Evolutionary conservation across 2,113 vertebrate species (phyloP), one percentile per base, ranked within the genome.

Genomic region (human (Homo sapiens)): DNA sequence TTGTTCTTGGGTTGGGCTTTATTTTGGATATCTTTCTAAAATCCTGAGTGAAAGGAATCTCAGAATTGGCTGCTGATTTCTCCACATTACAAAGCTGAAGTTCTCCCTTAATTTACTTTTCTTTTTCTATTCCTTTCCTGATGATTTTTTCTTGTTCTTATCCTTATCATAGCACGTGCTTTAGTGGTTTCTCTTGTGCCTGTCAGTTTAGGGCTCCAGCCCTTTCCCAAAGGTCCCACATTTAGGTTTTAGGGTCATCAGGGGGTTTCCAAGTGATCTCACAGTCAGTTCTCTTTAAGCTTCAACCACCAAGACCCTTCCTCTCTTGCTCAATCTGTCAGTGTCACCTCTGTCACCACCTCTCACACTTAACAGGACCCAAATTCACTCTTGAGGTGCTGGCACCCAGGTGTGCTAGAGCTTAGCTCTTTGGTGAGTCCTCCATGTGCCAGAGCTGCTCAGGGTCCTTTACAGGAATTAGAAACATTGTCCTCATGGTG

Each of bases 21-120:
- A 40, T 83, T 95, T 93, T 82, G 9, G n/a, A 23, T 83, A n/a
- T 73, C 27, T 89, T 89, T 95, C 48, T 89, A 45, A 86, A 64
- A 35, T 78, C 17, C 25, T n/a, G 5, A 93, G 13, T n/a, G 18
- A 91, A 78, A 38, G n/a, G 3, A 55, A 61, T 70, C 10, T 88
- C 27, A 57, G 20, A 84, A 70, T 23, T 64, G 27, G 25, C 45
- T 87, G 22, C 17, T 79, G 8, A 92, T 61, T 96, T 83, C 30
- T 80, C 20, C 3, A 79, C 1, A 50, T 80, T 55, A 50, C n/a
- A 78, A 75, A 78, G 40, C 9, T 32, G 45, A 78, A 27, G 4
- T 84, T 89, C 18, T 52, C 23, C 43, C 43, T 55, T 38, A 8
- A 66, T 64, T 68, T 25, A 64, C 79, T 25, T 82, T 22, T 80